Base-by-base conservation (phyloP, 2,888 invertebrate genomes). In the Ormia ochracea region DNA sequence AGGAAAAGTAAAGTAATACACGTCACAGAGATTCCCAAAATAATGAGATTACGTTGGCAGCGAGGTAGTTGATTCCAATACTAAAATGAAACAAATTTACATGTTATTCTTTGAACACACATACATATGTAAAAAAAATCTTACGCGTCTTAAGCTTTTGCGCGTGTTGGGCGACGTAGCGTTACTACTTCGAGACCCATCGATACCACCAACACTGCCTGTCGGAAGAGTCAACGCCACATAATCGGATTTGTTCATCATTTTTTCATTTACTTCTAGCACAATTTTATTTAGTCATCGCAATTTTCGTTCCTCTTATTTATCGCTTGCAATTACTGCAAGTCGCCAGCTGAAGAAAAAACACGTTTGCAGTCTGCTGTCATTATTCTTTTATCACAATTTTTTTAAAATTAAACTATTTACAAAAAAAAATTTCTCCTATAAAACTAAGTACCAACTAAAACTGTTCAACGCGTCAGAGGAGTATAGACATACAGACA, bases 1-100 rank as follows among this genome's bases (percentile, higher is more conserved):
- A 82, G 91, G 84, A 93, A 92, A 83, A 94, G 89, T 81, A 93
- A 87, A 61, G 93, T 92, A 81, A 93, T 89, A 81, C 91, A 88
- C 80, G 93, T 86, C 56, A 93, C 90, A 77, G 92, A 87, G 78
- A 93, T 82, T 75, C 92, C 85, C 83, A 94, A 92, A 85, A 94
- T 94, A 61, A 94, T 91, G 83, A 96, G 90, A 85, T 94, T 95
- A 82, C 94, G 92, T 88, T 96, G 96, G 85, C 96, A 92, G 84
- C 96, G 92, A 17, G 96, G 96, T 72, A 96, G 90, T 83, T 94
- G 94, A 89, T 96, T 96, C 96, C 96, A 96, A 90, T 93, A 92
- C 96, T 96, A 52, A 90, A 70, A 70, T 45, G 3, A 56, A 38
- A 31, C 19, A 17, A 6, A 12, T 54, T n/a, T 21, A 6, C 1